phyloP scores from a whole-genome alignment of 2,113 vertebrate species.

The Notiomystis cincta region DNA sequence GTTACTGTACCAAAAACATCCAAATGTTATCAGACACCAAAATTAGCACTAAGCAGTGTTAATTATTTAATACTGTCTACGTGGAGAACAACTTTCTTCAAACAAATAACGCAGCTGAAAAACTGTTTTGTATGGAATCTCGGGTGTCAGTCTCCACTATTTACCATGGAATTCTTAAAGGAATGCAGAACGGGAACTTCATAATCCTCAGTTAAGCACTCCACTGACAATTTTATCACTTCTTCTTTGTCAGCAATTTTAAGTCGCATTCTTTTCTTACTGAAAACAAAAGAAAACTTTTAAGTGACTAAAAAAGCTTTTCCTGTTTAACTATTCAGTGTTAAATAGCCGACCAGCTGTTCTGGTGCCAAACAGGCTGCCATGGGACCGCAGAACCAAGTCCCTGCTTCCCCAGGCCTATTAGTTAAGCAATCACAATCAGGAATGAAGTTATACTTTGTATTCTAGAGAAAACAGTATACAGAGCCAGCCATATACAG shows the following conservation, averaged over 20 bases:
- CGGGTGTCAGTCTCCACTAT: background rate
- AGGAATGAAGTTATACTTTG: background rate
- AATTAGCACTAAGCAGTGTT: slow-evolving; percentile 12
- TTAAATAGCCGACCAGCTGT: background rate
- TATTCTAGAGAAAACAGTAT: background rate
- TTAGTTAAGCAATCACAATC: background rate
- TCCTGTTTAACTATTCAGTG: background rate
- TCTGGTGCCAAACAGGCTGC: background rate
- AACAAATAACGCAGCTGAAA: background rate
- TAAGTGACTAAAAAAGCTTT: background rate
- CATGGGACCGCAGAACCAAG: background rate
- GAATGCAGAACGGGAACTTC: background rate
- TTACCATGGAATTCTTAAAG: background rate
- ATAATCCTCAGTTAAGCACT: background rate
- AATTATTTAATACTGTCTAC: slow-evolving; percentile 6
- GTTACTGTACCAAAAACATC: background rate
- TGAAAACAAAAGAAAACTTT: background rate
- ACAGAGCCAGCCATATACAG: background rate
- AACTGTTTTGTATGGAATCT: background rate
- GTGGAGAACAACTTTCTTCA: background rate
- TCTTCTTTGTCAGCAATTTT: background rate
- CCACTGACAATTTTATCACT: background rate
- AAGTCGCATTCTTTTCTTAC: background rate
- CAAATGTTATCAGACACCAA: background rate
- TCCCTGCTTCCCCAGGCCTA: background rate